Evolutionary conservation across 1,140 invertebrate species (phyloP), one percentile per base, ranked within the genome.

Genomic region (Saccostrea echinata): DNA sequence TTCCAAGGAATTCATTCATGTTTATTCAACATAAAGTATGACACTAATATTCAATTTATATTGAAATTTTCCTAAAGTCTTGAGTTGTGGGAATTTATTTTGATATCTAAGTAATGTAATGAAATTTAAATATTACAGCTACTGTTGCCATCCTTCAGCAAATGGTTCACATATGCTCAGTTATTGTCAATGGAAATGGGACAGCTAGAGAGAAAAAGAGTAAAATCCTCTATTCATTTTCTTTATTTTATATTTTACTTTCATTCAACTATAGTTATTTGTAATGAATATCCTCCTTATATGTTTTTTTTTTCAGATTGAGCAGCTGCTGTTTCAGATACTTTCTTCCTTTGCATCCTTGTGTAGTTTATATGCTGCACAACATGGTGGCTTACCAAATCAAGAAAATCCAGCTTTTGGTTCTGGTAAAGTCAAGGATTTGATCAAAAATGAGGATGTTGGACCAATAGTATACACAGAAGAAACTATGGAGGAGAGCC

Each of bases 311-410:
- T n/a, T 83, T 83, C 33, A 90, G 85, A 85, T 92, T 57, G 90
- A 92, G 52, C 21, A 18, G 2, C 57, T 91, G 51, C 71, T 92
- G 30, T 90, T 86, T 76, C 85, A 86, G 0, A 35, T 92, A n/a
- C 27, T 92, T 27, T 86, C 89, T 21, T 57, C 85, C 0, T 92
- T 89, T 84, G 87, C 91, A 1, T 90, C 91, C 21, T 68, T 92
- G 18, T 92, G 90, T 86, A 85, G 84, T 21, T 84, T 92, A 27
- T 91, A 89, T 85, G 86, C 86, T n/a, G 85, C 89, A 33, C 85
- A 90, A 8, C 84, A 88, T 81, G 90, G 91, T 55, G 91, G 90
- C 0, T n/a, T 91, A 61, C 4, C 30, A 16, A 84, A 84, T 57
- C 89, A 90, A 53, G 57, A 57, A 1, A 90, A 88, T 27, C 89